phyloP scores from a whole-genome alignment of 2,888 invertebrate species.

The Anticlea derivata region DNA sequence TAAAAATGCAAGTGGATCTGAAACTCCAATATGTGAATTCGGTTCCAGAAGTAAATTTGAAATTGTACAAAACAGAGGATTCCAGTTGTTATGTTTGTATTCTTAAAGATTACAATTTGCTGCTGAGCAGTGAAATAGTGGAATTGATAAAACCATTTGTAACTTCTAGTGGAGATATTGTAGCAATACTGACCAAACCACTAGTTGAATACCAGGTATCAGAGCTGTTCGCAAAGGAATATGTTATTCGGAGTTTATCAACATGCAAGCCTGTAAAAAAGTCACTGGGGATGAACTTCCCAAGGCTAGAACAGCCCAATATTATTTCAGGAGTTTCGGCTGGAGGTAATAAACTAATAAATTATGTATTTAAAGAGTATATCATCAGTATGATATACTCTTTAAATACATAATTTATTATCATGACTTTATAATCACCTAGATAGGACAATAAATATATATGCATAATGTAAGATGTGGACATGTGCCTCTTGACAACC shows the following conservation, averaged over 20 bases:
- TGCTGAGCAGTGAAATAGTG: slow-evolving; percentile 67
- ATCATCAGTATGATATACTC: too few relatives aligned
- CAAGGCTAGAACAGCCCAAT: slow-evolving; percentile 76
- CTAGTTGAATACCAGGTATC: slow-evolving; percentile 65
- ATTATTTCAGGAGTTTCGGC: slow-evolving; percentile 74
- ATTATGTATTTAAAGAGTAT: too few relatives aligned
- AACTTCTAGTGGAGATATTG: slow-evolving; percentile 52
- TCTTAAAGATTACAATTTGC: slow-evolving; percentile 64
- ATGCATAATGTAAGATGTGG: too few relatives aligned
- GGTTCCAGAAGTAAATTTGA: slow-evolving; percentile 56
- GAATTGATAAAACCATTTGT: slow-evolving; percentile 60
- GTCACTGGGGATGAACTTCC: slow-evolving; percentile 42
- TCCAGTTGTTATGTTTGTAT: slow-evolving; percentile 59
- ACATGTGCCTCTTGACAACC: too few relatives aligned
- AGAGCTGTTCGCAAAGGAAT: slow-evolving; percentile 43
- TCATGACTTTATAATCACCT: too few relatives aligned
- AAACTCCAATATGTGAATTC: slow-evolving; percentile 55
- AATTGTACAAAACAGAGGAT: slow-evolving; percentile 54
- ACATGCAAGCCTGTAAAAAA: slow-evolving; percentile 44
- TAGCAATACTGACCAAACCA: slow-evolving; percentile 65
- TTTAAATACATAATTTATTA: too few relatives aligned
- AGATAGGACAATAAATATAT: too few relatives aligned
- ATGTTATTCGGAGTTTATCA: slow-evolving; percentile 57
- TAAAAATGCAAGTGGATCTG: slow-evolving; percentile 46
- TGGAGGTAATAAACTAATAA: slow-evolving; percentile 60